Evolutionary conservation across 2,888 invertebrate species (phyloP).

Genomic region (Argynnis bischoffii): DNA sequence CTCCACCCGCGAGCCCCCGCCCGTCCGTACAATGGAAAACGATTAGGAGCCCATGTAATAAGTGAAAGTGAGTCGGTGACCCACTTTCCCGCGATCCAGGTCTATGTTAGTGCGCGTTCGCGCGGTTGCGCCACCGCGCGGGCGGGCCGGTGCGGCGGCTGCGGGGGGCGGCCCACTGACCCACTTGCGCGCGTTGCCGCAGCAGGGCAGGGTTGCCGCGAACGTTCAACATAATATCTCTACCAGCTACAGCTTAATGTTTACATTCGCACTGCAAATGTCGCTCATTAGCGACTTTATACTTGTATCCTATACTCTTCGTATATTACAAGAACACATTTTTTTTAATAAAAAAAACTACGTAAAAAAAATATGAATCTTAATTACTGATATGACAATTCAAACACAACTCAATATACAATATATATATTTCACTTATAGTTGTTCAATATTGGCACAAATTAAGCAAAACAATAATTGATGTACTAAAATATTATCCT

Average conservation of each 20-base stretch:
- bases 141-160: slow-evolving; percentile 81
- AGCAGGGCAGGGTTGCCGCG: slow-evolving; percentile 80
- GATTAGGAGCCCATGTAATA: slow-evolving; percentile 91
- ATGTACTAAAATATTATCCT: background rate
- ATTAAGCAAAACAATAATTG: background rate
- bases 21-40: slow-evolving; percentile 86
- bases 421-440: too few species aligned
- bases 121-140: slow-evolving; percentile 79
- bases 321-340: background rate
- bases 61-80: slow-evolving; percentile 95
- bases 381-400: too few species aligned
- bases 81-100: slow-evolving; percentile 96
- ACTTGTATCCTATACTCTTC: background rate
- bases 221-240: background rate
- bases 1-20: slow-evolving; percentile 76
- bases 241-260: slow-evolving; percentile 51
- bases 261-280: slow-evolving; percentile 72
- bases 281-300: slow-evolving; percentile 46
- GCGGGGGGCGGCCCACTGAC: slow-evolving; percentile 90
- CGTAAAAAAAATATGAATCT: too few species aligned
- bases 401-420: too few species aligned
- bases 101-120: slow-evolving; percentile 90
- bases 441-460: background rate
- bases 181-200: slow-evolving; percentile 88
- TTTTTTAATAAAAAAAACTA: too few species aligned